Base-by-base conservation (phyloP, 2,113 vertebrate species). In the Chionomys nivalis region DNA sequence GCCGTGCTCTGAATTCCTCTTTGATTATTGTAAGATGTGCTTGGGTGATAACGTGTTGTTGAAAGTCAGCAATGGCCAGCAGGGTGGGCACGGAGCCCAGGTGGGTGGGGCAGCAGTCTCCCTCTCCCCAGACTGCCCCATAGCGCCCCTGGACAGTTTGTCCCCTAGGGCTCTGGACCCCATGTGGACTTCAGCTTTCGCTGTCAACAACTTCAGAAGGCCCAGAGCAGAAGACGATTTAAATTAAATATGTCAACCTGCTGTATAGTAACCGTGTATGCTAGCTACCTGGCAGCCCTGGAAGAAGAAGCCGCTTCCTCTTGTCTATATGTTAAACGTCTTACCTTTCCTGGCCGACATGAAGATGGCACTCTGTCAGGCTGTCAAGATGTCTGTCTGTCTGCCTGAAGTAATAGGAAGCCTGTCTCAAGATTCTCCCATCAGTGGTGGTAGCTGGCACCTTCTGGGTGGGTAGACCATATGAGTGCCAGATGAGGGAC, bases 1-100 rank as follows among this genome's bases (percentile, higher is more conserved):
- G 19, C 55, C 44, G 13, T 68, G 39, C 55, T 87, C 82, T 31
- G 93, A 86, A 94, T 88, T 95, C 66, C 65, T 95, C 90, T 23
- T 47, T 3, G 0, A 90, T 90, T 83, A 63, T 65, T 93, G 1
- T 83, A 91, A 93, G 94, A 81, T 91, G 76, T 81, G 75, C 85
- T 86, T 73, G 88, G 73, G 91, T 90, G 94, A 87, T 47, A 52
- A 7, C 1, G 0, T 78, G 58, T 81, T 96, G 90, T 83, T 87
- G 92, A 93, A 90, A 96, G 89, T 52, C 63, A 83, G 70, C 52
- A 72, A 87, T 44, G 89, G 55, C 23, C 49, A 13, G 39, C 76
- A 65, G 72, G 19, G 81, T 81, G 24, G 49, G 39, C 93, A 52
- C 33, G 9, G 52, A 79, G 94, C 73, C 75, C 77, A 76, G 65